Percentiles rank a stretch among this genome's conserved stretches.
Conservation (phyloP, 2,113 vertebrate species). For the Vanacampus margaritifer region DNA sequence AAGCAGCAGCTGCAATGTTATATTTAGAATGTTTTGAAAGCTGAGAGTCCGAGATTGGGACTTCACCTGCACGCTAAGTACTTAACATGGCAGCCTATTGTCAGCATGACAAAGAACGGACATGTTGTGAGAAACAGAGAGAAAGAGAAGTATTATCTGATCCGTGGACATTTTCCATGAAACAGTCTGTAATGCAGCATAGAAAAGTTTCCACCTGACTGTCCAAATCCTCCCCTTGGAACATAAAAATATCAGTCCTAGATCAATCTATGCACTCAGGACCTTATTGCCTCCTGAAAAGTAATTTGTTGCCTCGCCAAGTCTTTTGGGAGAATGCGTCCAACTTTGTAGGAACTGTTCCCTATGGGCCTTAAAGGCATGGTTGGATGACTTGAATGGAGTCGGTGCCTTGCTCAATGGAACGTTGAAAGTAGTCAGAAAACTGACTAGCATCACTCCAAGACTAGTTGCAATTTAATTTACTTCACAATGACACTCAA, state of each 20-base stretch:
- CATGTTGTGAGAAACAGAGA: background rate
- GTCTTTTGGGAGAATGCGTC: background rate
- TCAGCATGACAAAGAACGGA: constrained; percentile 19
- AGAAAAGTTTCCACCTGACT: background rate
- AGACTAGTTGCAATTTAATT: too few relatives aligned
- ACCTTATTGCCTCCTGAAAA: background rate
- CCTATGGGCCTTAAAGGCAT: background rate
- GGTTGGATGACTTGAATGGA: background rate
- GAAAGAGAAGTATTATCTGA: background rate
- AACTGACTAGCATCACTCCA: too few relatives aligned
- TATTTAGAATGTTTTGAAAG: constrained; percentile 72
- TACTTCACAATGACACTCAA: too few relatives aligned
- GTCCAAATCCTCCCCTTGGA: too few relatives aligned
- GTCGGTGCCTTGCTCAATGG: too few relatives aligned
- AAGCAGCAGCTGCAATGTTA: constrained; percentile 68
- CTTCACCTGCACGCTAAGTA: constrained; percentile 56
- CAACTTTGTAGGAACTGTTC: background rate
- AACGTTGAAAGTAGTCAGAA: too few relatives aligned
- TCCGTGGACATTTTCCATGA: background rate
- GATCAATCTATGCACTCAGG: too few relatives aligned
- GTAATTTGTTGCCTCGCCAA: background rate
- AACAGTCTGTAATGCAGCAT: background rate
- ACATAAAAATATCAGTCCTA: too few relatives aligned
- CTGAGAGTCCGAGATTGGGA: constrained; percentile 47
- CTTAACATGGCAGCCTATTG: constrained; percentile 44